Evolutionary conservation across 2,113 vertebrate genomes (phyloP).

Genomic region (Dipodomys stephensi): DNA sequence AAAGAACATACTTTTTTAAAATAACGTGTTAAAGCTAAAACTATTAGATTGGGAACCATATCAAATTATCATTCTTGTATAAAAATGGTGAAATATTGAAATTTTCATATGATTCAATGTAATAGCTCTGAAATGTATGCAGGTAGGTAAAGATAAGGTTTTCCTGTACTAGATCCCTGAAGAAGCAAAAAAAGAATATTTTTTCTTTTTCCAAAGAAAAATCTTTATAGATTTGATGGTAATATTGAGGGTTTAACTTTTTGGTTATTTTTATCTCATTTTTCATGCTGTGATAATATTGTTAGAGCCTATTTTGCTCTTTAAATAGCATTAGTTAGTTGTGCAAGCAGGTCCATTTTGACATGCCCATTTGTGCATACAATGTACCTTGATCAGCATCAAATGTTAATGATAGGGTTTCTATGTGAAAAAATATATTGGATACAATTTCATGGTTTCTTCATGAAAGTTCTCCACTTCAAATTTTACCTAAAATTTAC

Average conservation of each 20-base stretch:
- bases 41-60: neutral
- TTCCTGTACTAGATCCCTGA: neutral
- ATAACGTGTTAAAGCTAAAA: neutral
- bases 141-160: slow-evolving; percentile 3
- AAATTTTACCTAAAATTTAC: slow-evolving; percentile 1
- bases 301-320: slow-evolving; percentile 24
- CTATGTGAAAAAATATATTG: neutral
- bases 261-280: neutral
- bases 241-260: neutral
- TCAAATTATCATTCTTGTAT: slow-evolving; percentile 13
- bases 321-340: neutral
- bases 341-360: too few relatives aligned
- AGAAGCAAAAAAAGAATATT: slow-evolving; percentile 6
- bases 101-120: neutral
- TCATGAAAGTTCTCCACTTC: neutral
- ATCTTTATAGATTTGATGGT: neutral
- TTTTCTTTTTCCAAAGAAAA: neutral
- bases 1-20: too few relatives aligned
- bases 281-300: neutral
- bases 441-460: neutral
- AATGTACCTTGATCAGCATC: too few relatives aligned
- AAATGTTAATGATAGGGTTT: neutral
- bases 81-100: slow-evolving; percentile 42
- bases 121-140: neutral
- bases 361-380: too few relatives aligned